Base-by-base conservation (phyloP, 2,113 vertebrate species). In the Dunckerocampus dactyliophorus region DNA sequence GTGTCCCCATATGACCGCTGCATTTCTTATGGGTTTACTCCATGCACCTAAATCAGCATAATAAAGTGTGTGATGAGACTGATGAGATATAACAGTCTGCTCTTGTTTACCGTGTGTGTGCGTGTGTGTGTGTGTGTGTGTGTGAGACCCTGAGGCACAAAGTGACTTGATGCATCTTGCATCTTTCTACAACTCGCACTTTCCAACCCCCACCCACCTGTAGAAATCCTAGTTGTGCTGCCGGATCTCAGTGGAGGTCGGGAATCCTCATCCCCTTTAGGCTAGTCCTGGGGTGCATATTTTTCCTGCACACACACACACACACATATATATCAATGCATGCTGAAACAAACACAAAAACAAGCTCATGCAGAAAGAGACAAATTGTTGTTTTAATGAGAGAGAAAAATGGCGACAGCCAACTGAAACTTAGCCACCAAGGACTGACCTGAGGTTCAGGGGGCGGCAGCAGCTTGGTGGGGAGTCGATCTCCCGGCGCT, bases 231-330 rank as follows among this genome's bases (percentile, higher is more conserved):
- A 65, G 79, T 78, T 74, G 77, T 76, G 69, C 65, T 78, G 82
- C 79, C 48, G 74, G 69, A 83, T 89, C 89, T 90, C 88, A 76
- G 71, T 43, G 75, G 88, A 88, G 82, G 83, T 78, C 62, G 67
- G 82, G 83, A 84, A 84, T 81, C 79, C 79, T 71, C 77, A 79
- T 85, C 87, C 84, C 90, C 90, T 89, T 88, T 86, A 90, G 90
- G 89, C 90, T 70, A 88, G 82, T 89, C 89, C 88, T 89, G 88
- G 83, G 90, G 90, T 91, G 89, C 83, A 81, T 82, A 87, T 85
- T 21, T 37, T 42, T 10, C n/a, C 6, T 42, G 20, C 19, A 21
- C 11, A 78, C 85, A 79, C 72, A 63, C 54, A 50, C 31, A 65
- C 60, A 57, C 54, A 72, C 60, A 62, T 53, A 64, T 43, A 49